A percentile compares a stretch with the other conserved stretches of the same genome.
phyloP scores from a whole-genome alignment of 1,140 invertebrate genomes.

The Meloidogyne exigua region DNA sequence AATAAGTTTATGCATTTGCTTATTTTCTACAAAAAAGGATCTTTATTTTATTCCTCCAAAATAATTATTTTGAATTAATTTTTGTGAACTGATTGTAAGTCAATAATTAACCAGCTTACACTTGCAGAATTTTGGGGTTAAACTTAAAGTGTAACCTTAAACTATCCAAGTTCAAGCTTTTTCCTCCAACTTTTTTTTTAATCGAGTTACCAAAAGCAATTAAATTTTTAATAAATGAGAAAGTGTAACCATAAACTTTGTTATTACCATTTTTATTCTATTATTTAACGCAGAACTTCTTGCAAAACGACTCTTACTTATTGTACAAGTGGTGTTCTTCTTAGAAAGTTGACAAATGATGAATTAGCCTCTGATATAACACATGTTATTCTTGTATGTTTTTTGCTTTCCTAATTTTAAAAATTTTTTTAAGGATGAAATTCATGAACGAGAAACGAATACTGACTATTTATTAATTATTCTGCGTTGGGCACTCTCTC shows the following conservation, averaged over 20 bases:
- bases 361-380: conserved; percentile 74
- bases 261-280: background rate
- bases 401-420: background rate
- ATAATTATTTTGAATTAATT: no score
- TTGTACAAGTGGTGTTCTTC: conserved; percentile 84
- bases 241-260: conserved; percentile 10
- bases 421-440: conserved; percentile 73
- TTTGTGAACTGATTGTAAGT: no score
- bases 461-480: conserved; percentile 87
- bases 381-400: conserved; percentile 80
- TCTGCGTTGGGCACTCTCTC: conserved; percentile 74
- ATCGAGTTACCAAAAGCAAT: no score
- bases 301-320: conserved; percentile 81
- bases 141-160: no score
- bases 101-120: no score
- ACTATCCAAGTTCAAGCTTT: no score
- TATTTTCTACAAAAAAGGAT: no score
- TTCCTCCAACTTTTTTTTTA: no score
- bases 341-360: conserved; percentile 79
- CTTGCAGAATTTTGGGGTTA: no score
- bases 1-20: no score
- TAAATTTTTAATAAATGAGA: no score
- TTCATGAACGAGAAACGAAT: conserved; percentile 87
- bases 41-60: no score
- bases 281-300: conserved; percentile 69